phyloP scores from a whole-genome alignment of 2,888 invertebrate genomes.

The Amphipoea oculea region DNA sequence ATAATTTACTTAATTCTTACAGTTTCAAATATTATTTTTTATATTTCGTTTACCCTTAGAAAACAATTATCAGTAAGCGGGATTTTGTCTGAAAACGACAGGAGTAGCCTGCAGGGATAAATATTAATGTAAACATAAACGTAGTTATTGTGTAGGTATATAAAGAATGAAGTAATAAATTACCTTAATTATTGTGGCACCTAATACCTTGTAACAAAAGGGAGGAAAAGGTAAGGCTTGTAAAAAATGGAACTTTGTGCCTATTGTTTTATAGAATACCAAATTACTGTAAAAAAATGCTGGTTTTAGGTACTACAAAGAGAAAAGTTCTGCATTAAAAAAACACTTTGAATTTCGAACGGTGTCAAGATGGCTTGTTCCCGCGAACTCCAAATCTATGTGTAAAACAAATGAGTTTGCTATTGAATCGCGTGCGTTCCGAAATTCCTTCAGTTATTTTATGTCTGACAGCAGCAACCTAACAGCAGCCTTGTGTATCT shows the following conservation, averaged over 20 bases:
- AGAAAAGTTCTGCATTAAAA: background rate
- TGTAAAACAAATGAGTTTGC: background rate
- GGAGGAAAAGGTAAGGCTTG: too few relatives aligned
- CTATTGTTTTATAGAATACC: too few relatives aligned
- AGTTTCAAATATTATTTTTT: background rate
- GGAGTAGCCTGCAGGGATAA: constrained; percentile 2
- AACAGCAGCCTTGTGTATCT: too few relatives aligned
- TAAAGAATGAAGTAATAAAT: background rate
- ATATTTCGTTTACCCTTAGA: background rate
- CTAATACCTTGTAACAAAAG: too few relatives aligned
- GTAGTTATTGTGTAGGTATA: background rate
- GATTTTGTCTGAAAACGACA: background rate
- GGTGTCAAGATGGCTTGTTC: background rate
- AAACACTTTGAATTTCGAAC: background rate
- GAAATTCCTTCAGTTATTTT: background rate
- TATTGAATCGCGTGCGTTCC: too few relatives aligned
- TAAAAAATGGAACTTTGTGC: too few relatives aligned
- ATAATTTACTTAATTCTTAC: too few relatives aligned
- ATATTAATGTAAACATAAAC: background rate
- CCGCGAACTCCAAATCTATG: too few relatives aligned
- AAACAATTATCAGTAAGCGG: background rate
- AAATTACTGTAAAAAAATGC: too few relatives aligned
- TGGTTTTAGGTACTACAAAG: too few relatives aligned
- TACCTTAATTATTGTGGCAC: too few relatives aligned
- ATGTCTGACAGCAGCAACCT: background rate